phyloP scores from a whole-genome alignment of 2,113 vertebrate genomes.

The Pipa parva region DNA sequence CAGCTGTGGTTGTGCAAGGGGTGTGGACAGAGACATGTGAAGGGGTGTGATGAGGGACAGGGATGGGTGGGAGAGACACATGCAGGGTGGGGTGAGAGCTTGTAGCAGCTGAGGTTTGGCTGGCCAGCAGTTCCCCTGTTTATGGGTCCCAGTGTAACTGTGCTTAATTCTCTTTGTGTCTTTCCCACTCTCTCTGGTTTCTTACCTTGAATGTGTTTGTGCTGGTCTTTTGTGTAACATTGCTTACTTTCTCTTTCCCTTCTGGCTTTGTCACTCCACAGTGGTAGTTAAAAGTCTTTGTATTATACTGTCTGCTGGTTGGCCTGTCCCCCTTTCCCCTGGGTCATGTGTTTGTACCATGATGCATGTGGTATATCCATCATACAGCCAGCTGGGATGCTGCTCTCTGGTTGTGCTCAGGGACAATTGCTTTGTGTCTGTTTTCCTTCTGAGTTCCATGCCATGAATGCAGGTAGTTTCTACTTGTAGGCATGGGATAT shows the following conservation, averaged over 20 bases:
- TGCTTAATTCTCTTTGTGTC: conserved; percentile 19
- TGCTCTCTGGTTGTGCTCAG: background rate
- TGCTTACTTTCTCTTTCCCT: conserved; percentile 6
- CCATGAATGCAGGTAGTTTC: background rate
- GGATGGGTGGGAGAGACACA: conserved; percentile 24
- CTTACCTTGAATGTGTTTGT: background rate
- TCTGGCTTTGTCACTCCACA: background rate
- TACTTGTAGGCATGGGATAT: background rate
- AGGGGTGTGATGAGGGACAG: conserved; percentile 22
- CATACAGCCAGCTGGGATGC: conserved; percentile 12
- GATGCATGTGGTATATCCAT: conserved; percentile 27
- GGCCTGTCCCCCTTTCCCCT: conserved; percentile 10
- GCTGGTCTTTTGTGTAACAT: too few species aligned
- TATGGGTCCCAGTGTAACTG: conserved; percentile 1
- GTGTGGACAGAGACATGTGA: background rate
- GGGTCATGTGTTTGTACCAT: conserved; percentile 5
- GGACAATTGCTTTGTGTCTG: conserved; percentile 8
- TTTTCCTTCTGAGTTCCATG: background rate
- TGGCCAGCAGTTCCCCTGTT: conserved; percentile 22
- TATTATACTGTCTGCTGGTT: background rate
- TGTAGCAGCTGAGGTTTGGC: conserved; percentile 46
- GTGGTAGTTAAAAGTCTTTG: background rate
- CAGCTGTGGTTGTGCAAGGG: conserved; percentile 9
- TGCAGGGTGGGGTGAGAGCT: conserved; percentile 44
- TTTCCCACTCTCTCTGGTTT: background rate